Evolutionary conservation across 2,113 vertebrate genomes (phyloP).

Genomic region (Bufo gargarizans): DNA sequence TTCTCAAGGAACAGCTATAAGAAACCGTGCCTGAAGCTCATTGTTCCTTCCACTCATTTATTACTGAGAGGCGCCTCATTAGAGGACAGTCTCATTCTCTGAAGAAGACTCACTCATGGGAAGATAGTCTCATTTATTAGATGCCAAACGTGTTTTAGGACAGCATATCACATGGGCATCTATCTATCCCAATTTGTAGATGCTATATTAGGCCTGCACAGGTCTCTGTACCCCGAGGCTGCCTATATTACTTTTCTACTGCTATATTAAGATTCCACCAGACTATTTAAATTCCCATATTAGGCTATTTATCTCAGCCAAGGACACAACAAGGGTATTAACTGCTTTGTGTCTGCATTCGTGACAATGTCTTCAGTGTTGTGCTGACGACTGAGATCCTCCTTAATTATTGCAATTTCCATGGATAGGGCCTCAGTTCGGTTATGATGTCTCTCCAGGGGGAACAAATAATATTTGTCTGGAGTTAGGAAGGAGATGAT

Average conservation of each 20-base stretch:
- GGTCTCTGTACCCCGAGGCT: slow-evolving; percentile 34
- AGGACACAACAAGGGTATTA: slow-evolving; percentile 29
- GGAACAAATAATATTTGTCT: slow-evolving; percentile 13
- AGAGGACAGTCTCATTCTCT: background rate
- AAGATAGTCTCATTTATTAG: slow-evolving; percentile 25
- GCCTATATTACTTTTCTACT: slow-evolving; percentile 25
- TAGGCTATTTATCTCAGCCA: slow-evolving; percentile 21
- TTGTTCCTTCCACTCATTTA: background rate
- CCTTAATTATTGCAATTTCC: slow-evolving; percentile 5
- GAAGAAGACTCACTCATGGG: background rate
- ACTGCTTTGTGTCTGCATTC: slow-evolving; percentile 1
- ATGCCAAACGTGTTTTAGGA: background rate
- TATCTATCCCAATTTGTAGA: slow-evolving; percentile 34
- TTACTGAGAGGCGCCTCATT: background rate
- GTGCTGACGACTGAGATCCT: background rate
- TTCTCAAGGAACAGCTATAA: background rate
- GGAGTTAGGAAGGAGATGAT: slow-evolving; percentile 2
- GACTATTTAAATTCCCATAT: slow-evolving; percentile 27
- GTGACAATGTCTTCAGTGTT: background rate
- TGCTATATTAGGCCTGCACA: slow-evolving; percentile 32
- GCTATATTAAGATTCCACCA: slow-evolving; percentile 46
- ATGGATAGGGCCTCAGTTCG: background rate
- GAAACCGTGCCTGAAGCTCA: background rate
- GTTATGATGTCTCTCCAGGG: slow-evolving; percentile 3
- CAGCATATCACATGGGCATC: slow-evolving; percentile 6